phyloP scores from a whole-genome alignment of 2,113 vertebrate genomes.

The Todiramphus saurophagus region DNA sequence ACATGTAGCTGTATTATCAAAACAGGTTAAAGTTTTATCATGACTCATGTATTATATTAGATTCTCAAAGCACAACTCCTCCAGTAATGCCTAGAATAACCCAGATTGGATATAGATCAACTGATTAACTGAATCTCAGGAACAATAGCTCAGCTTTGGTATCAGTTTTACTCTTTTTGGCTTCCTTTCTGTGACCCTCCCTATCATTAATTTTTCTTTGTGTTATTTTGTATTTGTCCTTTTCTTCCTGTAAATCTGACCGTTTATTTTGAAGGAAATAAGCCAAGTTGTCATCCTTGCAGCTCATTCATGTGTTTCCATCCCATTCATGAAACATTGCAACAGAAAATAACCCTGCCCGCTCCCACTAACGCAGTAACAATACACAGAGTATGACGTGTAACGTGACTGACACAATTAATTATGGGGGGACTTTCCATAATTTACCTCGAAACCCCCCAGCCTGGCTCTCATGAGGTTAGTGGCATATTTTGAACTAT shows the following conservation, averaged over 20 bases:
- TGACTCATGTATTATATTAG: neutral
- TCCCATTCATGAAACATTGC: neutral
- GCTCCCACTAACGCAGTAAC: neutral
- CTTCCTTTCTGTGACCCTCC: neutral
- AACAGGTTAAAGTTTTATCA: conserved; percentile 25
- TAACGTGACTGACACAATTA: neutral
- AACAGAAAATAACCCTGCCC: neutral
- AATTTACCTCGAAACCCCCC: neutral
- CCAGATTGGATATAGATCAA: conserved; percentile 2
- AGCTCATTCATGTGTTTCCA: neutral
- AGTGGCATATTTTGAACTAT: neutral
- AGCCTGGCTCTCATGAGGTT: neutral
- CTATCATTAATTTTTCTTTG: neutral
- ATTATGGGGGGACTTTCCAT: neutral
- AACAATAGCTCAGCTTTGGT: conserved; percentile 9
- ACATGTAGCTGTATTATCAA: neutral
- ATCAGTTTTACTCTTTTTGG: neutral
- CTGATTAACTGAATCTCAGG: conserved; percentile 1
- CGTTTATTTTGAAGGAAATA: neutral
- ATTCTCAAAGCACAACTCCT: neutral
- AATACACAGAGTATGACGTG: neutral
- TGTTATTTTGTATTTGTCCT: neutral
- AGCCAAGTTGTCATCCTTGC: neutral
- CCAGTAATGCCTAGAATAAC: conserved; percentile 3
- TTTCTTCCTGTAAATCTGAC: neutral